Conservation (phyloP, 53 echinoderm and acorn worm species). For the Mesocentrotus franciscanus region DNA sequence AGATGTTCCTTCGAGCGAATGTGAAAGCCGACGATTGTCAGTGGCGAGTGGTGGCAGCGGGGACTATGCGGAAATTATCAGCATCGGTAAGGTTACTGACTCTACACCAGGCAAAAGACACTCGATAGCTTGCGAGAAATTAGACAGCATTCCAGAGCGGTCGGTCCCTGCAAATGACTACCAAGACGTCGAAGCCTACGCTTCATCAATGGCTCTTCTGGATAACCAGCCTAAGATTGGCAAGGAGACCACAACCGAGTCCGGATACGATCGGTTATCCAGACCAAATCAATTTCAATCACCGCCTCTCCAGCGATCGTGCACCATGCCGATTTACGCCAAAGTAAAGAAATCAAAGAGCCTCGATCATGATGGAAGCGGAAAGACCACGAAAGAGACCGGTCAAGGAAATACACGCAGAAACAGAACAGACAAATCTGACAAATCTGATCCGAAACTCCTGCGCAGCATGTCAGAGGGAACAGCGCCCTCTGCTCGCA, state of each 20-base stretch:
- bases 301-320: background rate
- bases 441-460: background rate
- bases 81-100: background rate
- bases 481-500: background rate
- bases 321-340: slow-evolving; percentile 55
- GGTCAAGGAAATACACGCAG: background rate
- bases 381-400: background rate
- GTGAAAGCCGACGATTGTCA: background rate
- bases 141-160: slow-evolving; percentile 53
- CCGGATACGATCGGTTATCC: slow-evolving; percentile 22
- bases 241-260: background rate
- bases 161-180: background rate
- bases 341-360: slow-evolving; percentile 65
- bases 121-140: background rate
- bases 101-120: background rate
- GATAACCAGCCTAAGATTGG: background rate
- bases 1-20: background rate
- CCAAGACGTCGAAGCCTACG: slow-evolving; percentile 51
- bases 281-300: background rate
- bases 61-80: slow-evolving; percentile 56
- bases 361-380: slow-evolving; percentile 30
- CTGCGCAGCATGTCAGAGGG: slow-evolving; percentile 63
- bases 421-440: background rate
- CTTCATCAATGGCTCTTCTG: background rate
- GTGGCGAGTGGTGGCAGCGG: slow-evolving; percentile 39